Base-by-base conservation (phyloP, 1,140 invertebrate genomes). In the Drosophila pachea region DNA sequence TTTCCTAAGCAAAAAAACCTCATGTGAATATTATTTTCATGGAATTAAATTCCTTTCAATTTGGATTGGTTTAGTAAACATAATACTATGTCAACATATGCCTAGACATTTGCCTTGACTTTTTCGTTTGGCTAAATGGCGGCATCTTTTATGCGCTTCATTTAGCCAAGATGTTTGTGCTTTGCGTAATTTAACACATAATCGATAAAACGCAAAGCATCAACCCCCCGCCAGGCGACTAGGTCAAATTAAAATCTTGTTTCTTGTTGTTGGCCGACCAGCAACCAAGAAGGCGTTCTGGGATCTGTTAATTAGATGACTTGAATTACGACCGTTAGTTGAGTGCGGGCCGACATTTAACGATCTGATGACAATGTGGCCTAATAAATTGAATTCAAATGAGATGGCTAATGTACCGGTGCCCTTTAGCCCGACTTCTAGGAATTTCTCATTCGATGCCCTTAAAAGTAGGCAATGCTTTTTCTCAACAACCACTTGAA, bases 111-210 rank as follows among this genome's bases (percentile, higher is more conserved):
- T 68, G 12, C 40, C 8, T 38, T 62, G 32, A 22, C 32, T 31
- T 7, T n/a, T n/a, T 43, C 31, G 29, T 33, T 43, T 43, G 14
- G 40, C 4, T 16, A 31, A 54, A 54, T 45, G 29, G n/a, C 29
- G 16, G 16, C 38, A n/a, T 4, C 7, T 55, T 45, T 60, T 43
- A 53, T 67, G 58, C 49, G 43, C 40, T 38, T 35, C 65, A 67
- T 68, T 63, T 54, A 16, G 48, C 43, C 50, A 62, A 62, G 35
- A 38, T 63, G 59, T 67, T 70, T 69, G 62, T 65, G 73, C 49
- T 76, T 48, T 81, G 78, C 52, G 78, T 79, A 83, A 78, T 84
- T 83, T 84, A 83, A 78, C 78, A 83, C 79, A 70, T 76, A 83
- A 83, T 83, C 78, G 73, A 84, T 83, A 65, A 65, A 65, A 52